A percentile compares a stretch with the other conserved stretches of the same genome.
Evolutionary conservation across 23 tunicate genomes (phyloP).

Genomic region (Phallusia fumigata): DNA sequence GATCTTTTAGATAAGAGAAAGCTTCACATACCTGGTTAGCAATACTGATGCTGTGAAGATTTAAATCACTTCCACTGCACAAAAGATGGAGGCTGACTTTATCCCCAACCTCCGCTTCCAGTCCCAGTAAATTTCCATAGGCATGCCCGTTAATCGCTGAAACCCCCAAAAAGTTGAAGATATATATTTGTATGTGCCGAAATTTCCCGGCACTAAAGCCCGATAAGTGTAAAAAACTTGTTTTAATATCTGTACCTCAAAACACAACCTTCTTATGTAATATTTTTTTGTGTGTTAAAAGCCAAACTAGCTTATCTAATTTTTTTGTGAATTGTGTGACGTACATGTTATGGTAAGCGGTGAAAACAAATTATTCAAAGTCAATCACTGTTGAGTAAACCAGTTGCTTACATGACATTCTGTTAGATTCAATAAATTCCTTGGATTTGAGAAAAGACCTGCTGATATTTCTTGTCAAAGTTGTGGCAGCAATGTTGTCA

Average conservation of each 20-base stretch:
- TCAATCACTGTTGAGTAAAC: neutral
- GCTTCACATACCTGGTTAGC: slow-evolving; percentile 2
- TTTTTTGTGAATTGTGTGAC: no score
- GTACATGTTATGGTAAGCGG: no score
- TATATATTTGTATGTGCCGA: no score
- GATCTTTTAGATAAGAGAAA: no score
- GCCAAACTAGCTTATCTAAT: no score
- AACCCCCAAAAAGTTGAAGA: no score
- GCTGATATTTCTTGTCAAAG: neutral
- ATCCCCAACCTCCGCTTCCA: neutral
- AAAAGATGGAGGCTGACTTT: slow-evolving; percentile 16
- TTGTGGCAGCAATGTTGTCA: slow-evolving; percentile 13
- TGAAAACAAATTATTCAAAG: no score
- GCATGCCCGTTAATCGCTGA: slow-evolving; percentile 12
- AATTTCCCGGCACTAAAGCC: no score
- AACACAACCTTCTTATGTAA: no score
- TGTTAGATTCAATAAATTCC: slow-evolving; percentile 4
- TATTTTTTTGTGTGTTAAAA: no score
- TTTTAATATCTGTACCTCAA: no score
- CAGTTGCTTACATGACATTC: slow-evolving; percentile 6
- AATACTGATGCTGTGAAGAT: slow-evolving; percentile 21
- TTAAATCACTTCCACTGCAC: slow-evolving; percentile 4
- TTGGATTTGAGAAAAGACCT: neutral
- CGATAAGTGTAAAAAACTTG: no score
- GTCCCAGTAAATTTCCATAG: slow-evolving; percentile 5